Conservation (phyloP, 2,797 vertebrate genomes). For the Amblyopsis hoosieri region DNA sequence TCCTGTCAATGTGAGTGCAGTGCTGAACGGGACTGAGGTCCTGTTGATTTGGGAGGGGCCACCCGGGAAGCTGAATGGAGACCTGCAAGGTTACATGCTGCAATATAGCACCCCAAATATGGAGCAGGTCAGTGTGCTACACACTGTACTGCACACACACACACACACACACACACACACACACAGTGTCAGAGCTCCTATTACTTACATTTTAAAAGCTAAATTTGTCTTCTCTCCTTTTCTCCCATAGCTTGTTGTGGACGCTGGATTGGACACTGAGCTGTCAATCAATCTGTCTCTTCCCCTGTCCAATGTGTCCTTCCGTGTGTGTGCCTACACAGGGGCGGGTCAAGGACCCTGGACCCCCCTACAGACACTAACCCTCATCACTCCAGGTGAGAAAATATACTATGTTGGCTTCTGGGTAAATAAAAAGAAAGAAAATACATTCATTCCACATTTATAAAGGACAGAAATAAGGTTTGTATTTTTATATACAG, state of each 20-base stretch:
- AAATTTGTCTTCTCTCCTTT: not conserved
- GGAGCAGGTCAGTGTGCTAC: constrained; percentile 71
- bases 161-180: not conserved
- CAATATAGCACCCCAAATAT: constrained; percentile 79
- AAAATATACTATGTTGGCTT: not conserved
- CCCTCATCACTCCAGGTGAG: constrained; percentile 67
- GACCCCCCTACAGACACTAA: constrained; percentile 76
- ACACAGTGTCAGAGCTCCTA: not conserved
- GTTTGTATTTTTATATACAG: too few relatives aligned
- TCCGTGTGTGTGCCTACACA: constrained; percentile 85
- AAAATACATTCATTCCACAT: not conserved
- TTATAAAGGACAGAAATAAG: too few relatives aligned
- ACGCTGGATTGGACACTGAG: constrained; percentile 78
- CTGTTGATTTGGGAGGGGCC: constrained; percentile 81
- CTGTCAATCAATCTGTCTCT: constrained; percentile 77
- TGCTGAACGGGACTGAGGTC: constrained; percentile 80
- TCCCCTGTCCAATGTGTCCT: constrained; percentile 81
- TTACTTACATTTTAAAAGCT: not conserved
- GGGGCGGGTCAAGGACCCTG: constrained; percentile 84
- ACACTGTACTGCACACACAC: too few relatives aligned
- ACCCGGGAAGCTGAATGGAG: constrained; percentile 79
- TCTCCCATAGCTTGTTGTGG: constrained; percentile 62
- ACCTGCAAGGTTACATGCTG: constrained; percentile 83
- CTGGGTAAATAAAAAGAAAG: not conserved
- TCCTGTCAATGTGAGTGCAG: constrained; percentile 79